Evolutionary conservation across 92 coral and sea anemone species (phyloP), one percentile per base, ranked within the genome.

Genomic region (Zoanthus solanderi): DNA sequence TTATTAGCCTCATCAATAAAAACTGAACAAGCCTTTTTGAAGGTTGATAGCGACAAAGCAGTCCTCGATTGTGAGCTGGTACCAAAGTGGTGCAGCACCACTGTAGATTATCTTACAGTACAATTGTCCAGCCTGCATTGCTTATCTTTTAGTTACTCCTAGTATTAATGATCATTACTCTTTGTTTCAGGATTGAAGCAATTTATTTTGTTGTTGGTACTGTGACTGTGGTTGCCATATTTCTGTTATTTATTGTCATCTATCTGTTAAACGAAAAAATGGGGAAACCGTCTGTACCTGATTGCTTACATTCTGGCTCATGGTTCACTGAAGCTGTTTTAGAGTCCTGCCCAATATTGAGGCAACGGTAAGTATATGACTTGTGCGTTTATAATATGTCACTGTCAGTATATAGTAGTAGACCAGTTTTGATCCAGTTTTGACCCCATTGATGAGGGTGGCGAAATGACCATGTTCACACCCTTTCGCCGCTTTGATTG

Each of bases 281-380:
- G 45, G 99, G 93, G 14, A 71, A 75, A 71, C 84, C 94, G 7
- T 86, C 80, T 6, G 46, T 89, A 79, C 99, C 99, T 63, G 90
- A 92, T 57, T 87, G 92, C 72, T 89, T 92, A 61, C 88, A 94
- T 53, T 81, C 95, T 4, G 88, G 82, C 30, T 87, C 90, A 10
- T 56, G 87, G 2, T 95, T 93, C 81, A 91, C 93, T 9, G 71
- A 83, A 63, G 80, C 92, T 60, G 90, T 96, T 52, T 85, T 95
- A 71, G 88, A 90, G 18, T 92, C 98, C 11, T 96, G 99, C 77
- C 98, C 99, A 32, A 95, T 96, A 46, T 83, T 96, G 3, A 83
- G 88, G 10, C 94, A 96, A 85, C 87, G 93, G 99, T 96, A 82
- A 75, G 94, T 73, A 32, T 67, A 9, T 34, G 42, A 34, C 15